Conservation (phyloP, 2,797 vertebrate species). For the Ibycter americanus region DNA sequence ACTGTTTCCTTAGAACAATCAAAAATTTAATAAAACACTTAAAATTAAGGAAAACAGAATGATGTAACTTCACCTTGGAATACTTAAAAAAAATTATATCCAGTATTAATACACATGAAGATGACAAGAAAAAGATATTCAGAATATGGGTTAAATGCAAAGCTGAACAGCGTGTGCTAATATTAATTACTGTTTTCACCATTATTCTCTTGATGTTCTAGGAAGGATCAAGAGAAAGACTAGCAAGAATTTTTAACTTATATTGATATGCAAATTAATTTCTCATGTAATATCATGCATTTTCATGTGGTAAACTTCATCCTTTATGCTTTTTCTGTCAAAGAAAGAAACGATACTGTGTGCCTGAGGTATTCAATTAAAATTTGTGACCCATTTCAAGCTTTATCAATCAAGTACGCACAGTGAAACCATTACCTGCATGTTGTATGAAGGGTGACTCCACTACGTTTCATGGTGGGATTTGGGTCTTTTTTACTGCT, state of each 20-base stretch:
- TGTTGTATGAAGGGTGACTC: not conserved
- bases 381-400: not conserved
- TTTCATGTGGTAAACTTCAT: not conserved
- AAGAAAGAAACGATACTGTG: not conserved
- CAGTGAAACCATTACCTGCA: not conserved
- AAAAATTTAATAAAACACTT: not conserved
- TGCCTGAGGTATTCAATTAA: not conserved
- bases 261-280: not conserved
- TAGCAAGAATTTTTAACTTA: not conserved
- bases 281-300: not conserved
- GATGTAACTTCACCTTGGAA: not conserved
- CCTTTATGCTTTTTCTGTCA: not conserved
- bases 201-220: not conserved
- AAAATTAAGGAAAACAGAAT: not conserved
- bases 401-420: not conserved
- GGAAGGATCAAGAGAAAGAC: not conserved
- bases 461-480: not conserved
- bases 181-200: slow-evolving; percentile 20
- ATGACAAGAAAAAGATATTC: not conserved
- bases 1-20: not conserved
- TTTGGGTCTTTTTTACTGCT: not conserved
- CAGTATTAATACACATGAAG: not conserved
- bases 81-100: not conserved
- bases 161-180: not conserved
- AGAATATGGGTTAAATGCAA: not conserved